Evolutionary conservation across 2,888 invertebrate genomes (phyloP).

Genomic region (Linnaemya tessellans): DNA sequence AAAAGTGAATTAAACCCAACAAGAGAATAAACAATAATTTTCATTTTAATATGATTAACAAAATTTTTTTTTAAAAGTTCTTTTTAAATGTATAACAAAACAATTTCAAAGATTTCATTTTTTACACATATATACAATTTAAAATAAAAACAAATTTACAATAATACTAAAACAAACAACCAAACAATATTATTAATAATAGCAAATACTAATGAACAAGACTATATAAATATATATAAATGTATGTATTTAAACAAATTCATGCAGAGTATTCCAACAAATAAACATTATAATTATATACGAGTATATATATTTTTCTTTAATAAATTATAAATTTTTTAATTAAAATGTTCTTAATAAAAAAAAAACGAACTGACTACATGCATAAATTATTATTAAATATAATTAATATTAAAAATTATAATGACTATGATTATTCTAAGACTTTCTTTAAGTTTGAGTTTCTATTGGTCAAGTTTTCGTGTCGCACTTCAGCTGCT

Average conservation of each 20-base stretch:
- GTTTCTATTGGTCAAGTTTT: not conserved
- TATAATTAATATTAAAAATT: conserved; percentile 20
- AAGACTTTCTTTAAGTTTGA: not conserved
- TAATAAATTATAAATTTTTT: conserved; percentile 33
- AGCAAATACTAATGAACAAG: conserved; percentile 47
- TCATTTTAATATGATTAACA: conserved; percentile 55
- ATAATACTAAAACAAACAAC: conserved; percentile 56
- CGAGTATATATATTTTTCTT: conserved; percentile 42
- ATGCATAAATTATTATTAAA: conserved; percentile 50
- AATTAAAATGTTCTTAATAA: conserved; percentile 58
- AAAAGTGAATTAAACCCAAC: conserved; percentile 71
- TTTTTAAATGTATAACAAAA: conserved; percentile 62
- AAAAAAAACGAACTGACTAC: conserved; percentile 66
- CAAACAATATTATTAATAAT: conserved; percentile 50
- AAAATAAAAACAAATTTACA: conserved; percentile 72
- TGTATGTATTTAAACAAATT: conserved; percentile 53
- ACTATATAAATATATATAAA: conserved; percentile 51
- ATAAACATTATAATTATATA: conserved; percentile 15
- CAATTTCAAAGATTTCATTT: conserved; percentile 72
- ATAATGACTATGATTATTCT: conserved; percentile 29
- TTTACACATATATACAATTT: conserved; percentile 80
- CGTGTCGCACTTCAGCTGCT: not conserved
- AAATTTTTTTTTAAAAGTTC: conserved; percentile 67
- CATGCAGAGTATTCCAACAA: conserved; percentile 35
- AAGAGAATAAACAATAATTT: conserved; percentile 74